Evolutionary conservation across 1,140 invertebrate species (phyloP).

Genomic region (Homarus americanus): DNA sequence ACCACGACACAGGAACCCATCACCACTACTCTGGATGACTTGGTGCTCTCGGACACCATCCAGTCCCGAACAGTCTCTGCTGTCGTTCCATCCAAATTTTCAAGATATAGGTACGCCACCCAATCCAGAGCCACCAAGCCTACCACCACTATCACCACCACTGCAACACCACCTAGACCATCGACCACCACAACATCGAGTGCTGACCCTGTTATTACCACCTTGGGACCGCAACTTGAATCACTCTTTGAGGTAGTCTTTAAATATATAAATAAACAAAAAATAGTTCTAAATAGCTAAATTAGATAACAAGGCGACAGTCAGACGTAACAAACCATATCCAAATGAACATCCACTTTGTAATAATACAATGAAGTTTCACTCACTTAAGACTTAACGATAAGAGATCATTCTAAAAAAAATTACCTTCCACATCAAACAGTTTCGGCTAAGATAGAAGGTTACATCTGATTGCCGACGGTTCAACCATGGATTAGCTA

Average conservation of each 20-base stretch:
- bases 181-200: background rate
- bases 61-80: too few relatives aligned
- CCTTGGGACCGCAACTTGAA: background rate
- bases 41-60: too few relatives aligned
- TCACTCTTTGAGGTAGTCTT: background rate
- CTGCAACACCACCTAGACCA: too few relatives aligned
- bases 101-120: background rate
- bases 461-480: background rate
- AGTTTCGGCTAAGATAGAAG: background rate
- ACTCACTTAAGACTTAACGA: too few relatives aligned
- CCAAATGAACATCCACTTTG: background rate
- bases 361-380: background rate
- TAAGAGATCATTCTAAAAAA: too few relatives aligned
- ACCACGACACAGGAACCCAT: slow-evolving; percentile 6
- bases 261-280: background rate
- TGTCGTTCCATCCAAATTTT: background rate
- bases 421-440: too few relatives aligned
- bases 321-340: background rate
- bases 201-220: background rate
- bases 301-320: background rate
- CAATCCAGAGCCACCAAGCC: background rate
- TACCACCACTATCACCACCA: background rate
- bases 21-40: background rate
- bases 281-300: background rate
- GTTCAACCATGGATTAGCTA: background rate